Base-by-base conservation (phyloP, 2,113 vertebrate genomes). In the Andinoacara biseriatus region DNA sequence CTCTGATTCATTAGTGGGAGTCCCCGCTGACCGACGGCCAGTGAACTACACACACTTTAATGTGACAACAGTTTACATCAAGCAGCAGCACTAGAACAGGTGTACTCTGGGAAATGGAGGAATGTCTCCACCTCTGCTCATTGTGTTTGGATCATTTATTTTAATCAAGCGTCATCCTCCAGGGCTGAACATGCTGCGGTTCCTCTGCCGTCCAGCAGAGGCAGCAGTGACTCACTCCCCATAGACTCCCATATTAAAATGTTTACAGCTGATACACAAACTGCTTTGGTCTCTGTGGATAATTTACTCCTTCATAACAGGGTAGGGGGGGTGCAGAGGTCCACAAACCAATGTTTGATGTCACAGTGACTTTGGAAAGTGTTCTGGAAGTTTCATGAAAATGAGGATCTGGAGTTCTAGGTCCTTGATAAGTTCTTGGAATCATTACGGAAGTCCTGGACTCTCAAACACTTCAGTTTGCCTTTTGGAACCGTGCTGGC, bases 41-140 rank as follows among this genome's bases (percentile, higher is more conserved):
- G 57, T 60, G 76, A 89, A 87, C 56, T 83, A 77, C 62, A 63
- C 59, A 54, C 62, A 4, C 35, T 60, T 83, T 61, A 83, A 67
- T 69, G 83, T 26, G 61, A 69, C 81, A 52, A 61, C 29, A 43
- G 65, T 40, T 74, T 38, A 38, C 46, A 54, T 2, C 43, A 61
- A 31, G 54, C 29, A 35, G 52, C 40, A 29, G 20, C 29, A 15
- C 14, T 43, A 26, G 15, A 58, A 46, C 57, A 20, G 65, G 65
- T 81, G 79, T 57, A 54, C 18, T 33, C 8, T 74, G 79, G 79
- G 79, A 81, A 81, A 54, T 38, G 43, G 17, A 60, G 79, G 56
- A 22, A 49, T 7, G 31, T 72, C 43, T 52, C 46, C 46, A 72
- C 26, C 67, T 52, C 49, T 54, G 26, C 46, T 54, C 1, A 52